These are phyloP conservation scores for Struthidea cinerea DNA, from an alignment of 2,113 vertebrate genomes.

Conservation along the genomic window DNA sequence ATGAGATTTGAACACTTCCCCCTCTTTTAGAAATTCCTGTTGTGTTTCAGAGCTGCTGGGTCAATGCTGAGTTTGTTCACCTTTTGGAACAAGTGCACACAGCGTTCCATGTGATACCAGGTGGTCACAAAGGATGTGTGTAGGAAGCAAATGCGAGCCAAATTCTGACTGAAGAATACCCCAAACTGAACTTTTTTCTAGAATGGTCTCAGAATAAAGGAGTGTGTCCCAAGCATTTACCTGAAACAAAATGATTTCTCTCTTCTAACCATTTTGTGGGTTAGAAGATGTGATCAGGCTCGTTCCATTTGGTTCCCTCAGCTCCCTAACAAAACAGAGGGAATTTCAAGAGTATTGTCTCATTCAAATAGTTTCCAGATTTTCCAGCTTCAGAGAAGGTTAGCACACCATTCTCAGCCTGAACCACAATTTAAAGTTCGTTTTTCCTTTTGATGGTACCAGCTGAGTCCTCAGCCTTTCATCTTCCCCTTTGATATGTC, in stretches of 20 bases:
- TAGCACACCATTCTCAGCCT: not conserved
- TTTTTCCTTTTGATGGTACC: not conserved
- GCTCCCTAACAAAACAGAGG: not conserved
- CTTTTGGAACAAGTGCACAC: not conserved
- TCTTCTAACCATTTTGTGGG: not conserved
- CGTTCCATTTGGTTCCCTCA: not conserved
- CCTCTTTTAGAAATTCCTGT: not conserved
- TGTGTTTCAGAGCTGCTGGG: not conserved
- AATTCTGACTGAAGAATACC: not conserved
- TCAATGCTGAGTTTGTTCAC: not conserved
- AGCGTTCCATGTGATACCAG: rapidly evolving
- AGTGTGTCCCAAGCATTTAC: not conserved
- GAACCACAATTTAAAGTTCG: not conserved
- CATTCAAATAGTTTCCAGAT: not conserved
- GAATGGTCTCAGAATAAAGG: not conserved
- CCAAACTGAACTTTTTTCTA: not conserved
- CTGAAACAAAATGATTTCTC: not conserved
- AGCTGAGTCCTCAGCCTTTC: not conserved
- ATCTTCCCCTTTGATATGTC: not conserved
- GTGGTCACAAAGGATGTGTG: not conserved
- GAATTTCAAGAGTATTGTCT: not conserved
- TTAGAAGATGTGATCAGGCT: not conserved
- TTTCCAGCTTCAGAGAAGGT: not conserved
- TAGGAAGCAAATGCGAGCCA: not conserved
- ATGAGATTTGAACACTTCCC: not conserved